phyloP scores from a whole-genome alignment of 2,113 vertebrate genomes.

The Mesitornis unicolor region DNA sequence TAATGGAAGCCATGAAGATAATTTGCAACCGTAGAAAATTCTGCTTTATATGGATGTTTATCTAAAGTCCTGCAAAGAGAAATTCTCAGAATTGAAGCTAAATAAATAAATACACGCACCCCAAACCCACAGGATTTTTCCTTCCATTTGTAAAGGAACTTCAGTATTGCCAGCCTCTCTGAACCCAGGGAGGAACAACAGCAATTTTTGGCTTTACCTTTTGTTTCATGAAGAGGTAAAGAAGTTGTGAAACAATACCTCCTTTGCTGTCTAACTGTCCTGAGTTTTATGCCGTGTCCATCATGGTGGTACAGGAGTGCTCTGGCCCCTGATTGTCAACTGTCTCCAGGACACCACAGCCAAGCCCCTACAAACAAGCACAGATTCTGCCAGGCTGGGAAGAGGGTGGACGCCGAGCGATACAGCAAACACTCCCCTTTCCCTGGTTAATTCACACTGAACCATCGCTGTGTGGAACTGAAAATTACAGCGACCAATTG shows the following conservation, averaged over 20 bases:
- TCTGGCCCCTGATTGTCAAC: neutral
- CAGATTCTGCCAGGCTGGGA: too few relatives aligned
- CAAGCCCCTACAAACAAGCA: too few relatives aligned
- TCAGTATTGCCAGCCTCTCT: neutral
- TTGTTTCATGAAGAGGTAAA: neutral
- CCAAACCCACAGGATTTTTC: neutral
- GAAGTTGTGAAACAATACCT: neutral
- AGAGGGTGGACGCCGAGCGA: too few relatives aligned
- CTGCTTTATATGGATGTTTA: neutral
- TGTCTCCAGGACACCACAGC: neutral
- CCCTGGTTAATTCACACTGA: neutral
- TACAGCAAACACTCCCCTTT: neutral
- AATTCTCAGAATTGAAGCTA: neutral
- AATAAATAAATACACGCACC: neutral
- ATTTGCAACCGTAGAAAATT: neutral
- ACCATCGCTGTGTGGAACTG: neutral
- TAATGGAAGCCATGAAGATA: neutral
- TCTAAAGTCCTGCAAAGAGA: neutral
- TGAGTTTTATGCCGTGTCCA: neutral
- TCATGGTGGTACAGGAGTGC: neutral
- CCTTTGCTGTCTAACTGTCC: neutral
- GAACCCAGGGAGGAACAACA: neutral
- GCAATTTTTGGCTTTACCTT: neutral
- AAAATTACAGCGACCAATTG: neutral
- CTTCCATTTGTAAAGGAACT: neutral